These are phyloP conservation scores for Eurois occulta DNA, from an alignment of 2,888 invertebrate species.

Conservation along the genomic window DNA sequence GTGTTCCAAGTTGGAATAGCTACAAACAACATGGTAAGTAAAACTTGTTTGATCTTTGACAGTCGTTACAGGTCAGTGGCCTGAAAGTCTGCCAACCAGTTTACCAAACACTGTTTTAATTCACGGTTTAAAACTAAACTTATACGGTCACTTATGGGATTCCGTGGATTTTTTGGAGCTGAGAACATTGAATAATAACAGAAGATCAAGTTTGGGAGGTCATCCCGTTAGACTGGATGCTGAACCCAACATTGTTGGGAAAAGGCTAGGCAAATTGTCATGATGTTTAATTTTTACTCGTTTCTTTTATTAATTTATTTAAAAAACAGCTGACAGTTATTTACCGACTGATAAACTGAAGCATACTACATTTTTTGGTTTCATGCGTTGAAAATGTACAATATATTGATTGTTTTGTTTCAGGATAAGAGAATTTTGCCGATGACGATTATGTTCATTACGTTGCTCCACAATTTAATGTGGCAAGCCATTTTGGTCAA, in stretches of 20 bases:
- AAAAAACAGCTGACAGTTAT: too few relatives aligned
- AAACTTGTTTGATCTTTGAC: background rate
- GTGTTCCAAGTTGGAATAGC: background rate
- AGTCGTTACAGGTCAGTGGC: background rate
- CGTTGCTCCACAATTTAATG: constrained; percentile 3
- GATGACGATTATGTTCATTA: background rate
- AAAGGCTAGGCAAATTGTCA: background rate
- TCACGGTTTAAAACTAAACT: too few relatives aligned
- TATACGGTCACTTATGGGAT: too few relatives aligned
- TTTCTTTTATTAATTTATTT: background rate
- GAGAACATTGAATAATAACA: too few relatives aligned
- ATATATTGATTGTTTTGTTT: background rate
- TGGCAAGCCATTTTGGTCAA: constrained; percentile 3
- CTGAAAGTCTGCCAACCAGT: background rate
- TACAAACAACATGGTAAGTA: background rate
- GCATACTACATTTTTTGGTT: too few relatives aligned
- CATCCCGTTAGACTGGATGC: background rate
- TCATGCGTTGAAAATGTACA: background rate
- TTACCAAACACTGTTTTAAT: background rate
- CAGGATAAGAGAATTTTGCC: background rate
- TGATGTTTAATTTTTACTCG: background rate
- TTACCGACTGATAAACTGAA: too few relatives aligned
- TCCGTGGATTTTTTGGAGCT: too few relatives aligned
- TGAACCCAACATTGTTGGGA: background rate
- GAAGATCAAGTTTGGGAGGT: background rate